Conservation (phyloP, 2,888 invertebrate species). For the Sarcophaga carnaria region DNA sequence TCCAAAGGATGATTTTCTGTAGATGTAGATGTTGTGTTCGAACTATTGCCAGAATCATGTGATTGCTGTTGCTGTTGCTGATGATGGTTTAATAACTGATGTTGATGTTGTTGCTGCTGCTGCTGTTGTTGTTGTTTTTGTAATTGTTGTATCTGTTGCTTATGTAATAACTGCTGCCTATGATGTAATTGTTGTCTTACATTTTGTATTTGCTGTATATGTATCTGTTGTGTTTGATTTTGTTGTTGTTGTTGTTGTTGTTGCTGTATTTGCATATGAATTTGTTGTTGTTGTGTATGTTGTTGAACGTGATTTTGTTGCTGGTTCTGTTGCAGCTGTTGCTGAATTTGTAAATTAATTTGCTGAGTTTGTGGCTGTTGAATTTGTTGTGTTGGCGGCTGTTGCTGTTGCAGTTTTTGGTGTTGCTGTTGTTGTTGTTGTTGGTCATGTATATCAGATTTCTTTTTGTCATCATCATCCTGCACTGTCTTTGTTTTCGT, state of each 20-base stretch:
- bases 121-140: constrained; percentile 53
- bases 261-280: constrained; percentile 47
- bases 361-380: constrained; percentile 39
- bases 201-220: constrained; percentile 53
- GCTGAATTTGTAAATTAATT: constrained; percentile 39
- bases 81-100: constrained; percentile 12
- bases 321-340: constrained; percentile 25
- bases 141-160: constrained; percentile 51
- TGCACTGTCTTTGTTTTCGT: constrained; percentile 47
- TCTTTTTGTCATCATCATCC: constrained; percentile 63
- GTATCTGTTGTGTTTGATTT: constrained; percentile 52
- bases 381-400: constrained; percentile 28
- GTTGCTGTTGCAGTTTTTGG: constrained; percentile 38
- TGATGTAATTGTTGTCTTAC: constrained; percentile 45
- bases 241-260: constrained; percentile 41
- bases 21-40: constrained; percentile 75
- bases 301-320: constrained; percentile 32
- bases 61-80: constrained; percentile 36
- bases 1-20: constrained; percentile 81
- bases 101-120: constrained; percentile 6
- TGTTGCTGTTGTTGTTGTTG: constrained; percentile 46
- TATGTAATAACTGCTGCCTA: constrained; percentile 49
- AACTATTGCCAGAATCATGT: constrained; percentile 81
- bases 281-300: constrained; percentile 53
- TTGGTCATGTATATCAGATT: constrained; percentile 38